Conservation (phyloP, 1,140 invertebrate genomes). For the Protaetia brevitarsis region DNA sequence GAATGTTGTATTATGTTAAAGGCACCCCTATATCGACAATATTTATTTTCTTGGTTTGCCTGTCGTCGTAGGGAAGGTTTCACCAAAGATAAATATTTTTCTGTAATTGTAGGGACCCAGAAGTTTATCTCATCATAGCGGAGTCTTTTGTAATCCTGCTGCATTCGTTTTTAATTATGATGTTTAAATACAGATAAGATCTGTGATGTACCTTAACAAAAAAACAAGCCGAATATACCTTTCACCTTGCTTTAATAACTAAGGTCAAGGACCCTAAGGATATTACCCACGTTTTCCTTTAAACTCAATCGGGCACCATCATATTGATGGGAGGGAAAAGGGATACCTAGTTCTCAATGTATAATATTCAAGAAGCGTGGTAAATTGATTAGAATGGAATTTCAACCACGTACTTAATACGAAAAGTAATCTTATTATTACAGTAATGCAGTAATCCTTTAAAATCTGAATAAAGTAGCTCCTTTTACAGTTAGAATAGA, state of each 20-base stretch:
- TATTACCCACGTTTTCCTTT: conserved; percentile 2
- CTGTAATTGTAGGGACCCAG: background rate
- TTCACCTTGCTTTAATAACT: conserved; percentile 13
- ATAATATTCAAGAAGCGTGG: conserved; percentile 1
- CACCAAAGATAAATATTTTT: conserved; percentile 12
- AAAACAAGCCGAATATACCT: conserved; percentile 1
- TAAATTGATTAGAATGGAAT: background rate
- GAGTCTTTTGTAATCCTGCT: background rate
- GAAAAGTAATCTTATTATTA: background rate
- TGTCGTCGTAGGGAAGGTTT: conserved; percentile 1
- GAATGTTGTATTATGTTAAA: background rate
- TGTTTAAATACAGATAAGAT: background rate
- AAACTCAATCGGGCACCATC: background rate
- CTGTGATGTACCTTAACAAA: background rate
- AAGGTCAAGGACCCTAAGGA: background rate
- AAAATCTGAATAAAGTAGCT: background rate
- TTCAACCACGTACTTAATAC: background rate
- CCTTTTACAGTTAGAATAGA: too few species aligned
- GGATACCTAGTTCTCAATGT: background rate
- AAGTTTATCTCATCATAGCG: background rate
- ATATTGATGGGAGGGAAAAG: background rate
- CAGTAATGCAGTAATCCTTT: background rate
- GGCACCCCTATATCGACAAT: background rate
- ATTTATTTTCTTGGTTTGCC: conserved; percentile 9
- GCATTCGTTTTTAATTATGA: conserved; percentile 13